Conservation (phyloP, 2,113 vertebrate genomes). For the Montifringilla adamsi region DNA sequence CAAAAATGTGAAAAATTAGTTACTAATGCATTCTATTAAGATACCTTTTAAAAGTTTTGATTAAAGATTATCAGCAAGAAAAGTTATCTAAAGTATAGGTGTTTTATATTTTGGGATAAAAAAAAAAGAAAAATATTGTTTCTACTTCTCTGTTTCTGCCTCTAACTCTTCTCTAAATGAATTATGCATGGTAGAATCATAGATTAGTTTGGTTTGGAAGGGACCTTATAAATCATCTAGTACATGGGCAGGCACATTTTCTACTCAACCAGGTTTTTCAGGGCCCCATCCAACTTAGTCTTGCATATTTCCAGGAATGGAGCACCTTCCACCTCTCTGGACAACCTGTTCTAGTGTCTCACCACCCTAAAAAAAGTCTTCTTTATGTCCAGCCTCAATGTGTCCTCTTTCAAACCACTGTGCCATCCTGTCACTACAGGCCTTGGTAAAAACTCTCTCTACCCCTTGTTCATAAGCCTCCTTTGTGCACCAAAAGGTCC, state of each 20-base stretch:
- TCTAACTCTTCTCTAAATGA: not conserved
- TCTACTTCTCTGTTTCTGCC: not conserved
- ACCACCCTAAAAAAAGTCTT: not conserved
- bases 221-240: not conserved
- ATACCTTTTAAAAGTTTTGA: not conserved
- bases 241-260: not conserved
- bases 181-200: not conserved
- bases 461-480: rapidly evolving
- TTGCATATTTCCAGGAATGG: not conserved
- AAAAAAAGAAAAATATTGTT: not conserved
- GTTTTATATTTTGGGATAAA: rapidly evolving
- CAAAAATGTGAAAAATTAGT: not conserved
- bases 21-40: not conserved
- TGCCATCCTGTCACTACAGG: not conserved
- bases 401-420: not conserved
- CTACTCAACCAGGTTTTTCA: not conserved
- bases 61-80: not conserved
- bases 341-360: not conserved
- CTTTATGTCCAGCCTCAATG: not conserved
- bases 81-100: not conserved
- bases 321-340: too few relatives aligned
- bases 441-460: not conserved
- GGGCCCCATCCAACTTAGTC: not conserved
- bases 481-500: not conserved
- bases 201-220: not conserved